These are phyloP conservation scores for Lordiphosa mommai DNA, from an alignment of 1,140 invertebrate species.

Conservation along the genomic window DNA sequence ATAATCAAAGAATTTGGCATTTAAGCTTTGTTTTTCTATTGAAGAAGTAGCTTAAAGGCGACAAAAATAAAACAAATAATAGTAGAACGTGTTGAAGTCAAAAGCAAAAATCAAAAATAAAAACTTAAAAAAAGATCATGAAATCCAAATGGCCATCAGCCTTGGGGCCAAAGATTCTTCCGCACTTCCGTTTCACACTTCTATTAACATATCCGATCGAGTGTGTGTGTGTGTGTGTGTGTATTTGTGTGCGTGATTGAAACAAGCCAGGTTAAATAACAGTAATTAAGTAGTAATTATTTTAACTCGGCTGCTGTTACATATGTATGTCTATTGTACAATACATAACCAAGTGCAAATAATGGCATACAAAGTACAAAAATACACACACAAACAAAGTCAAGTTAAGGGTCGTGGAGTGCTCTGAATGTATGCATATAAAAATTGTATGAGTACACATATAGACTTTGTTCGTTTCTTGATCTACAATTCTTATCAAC, in stretches of 20 bases:
- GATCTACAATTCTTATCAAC: slow-evolving; percentile 51
- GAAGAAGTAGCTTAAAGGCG: slow-evolving; percentile 23
- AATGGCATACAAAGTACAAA: slow-evolving; percentile 27
- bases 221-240: slow-evolving; percentile 16
- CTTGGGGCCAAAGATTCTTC: slow-evolving; percentile 65
- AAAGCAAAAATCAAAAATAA: background rate
- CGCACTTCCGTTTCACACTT: slow-evolving; percentile 75
- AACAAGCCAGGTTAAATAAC: background rate
- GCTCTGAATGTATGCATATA: slow-evolving; percentile 11
- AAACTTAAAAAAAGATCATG: slow-evolving; percentile 58
- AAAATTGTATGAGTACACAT: background rate
- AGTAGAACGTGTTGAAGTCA: slow-evolving; percentile 51
- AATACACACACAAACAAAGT: background rate
- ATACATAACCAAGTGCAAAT: slow-evolving; percentile 16
- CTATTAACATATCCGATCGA: slow-evolving; percentile 53
- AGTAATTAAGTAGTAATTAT: slow-evolving; percentile 24
- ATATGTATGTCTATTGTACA: background rate
- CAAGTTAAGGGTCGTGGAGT: slow-evolving; percentile 34
- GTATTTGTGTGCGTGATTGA: slow-evolving; percentile 6
- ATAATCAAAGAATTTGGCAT: too few relatives aligned
- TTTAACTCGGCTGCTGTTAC: slow-evolving; percentile 6
- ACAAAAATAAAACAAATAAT: too few relatives aligned
- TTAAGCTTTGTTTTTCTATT: background rate
- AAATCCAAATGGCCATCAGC: slow-evolving; percentile 66
- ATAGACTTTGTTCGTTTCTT: slow-evolving; percentile 25